These are phyloP conservation scores for Oegoconia quadripuncta DNA, from an alignment of 2,888 invertebrate genomes.

Conservation along the genomic window DNA sequence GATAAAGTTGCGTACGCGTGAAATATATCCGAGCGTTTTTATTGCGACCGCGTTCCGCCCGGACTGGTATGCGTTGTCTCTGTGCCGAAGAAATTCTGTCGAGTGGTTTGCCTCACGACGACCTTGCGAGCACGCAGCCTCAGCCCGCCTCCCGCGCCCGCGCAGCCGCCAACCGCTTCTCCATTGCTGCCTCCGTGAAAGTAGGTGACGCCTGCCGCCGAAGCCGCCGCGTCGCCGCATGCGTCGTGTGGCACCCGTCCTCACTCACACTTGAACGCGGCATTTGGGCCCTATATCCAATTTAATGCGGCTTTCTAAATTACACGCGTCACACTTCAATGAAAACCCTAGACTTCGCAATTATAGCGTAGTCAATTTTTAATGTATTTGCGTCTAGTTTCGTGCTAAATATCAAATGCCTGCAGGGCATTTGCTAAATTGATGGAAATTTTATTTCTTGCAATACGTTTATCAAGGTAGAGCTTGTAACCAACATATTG, in stretches of 20 bases:
- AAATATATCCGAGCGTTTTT: slow-evolving; percentile 76
- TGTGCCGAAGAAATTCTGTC: slow-evolving; percentile 70
- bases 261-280: slow-evolving; percentile 38
- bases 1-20: slow-evolving; percentile 78
- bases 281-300: slow-evolving; percentile 51
- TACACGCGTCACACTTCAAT: slow-evolving; percentile 25
- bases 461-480: too few relatives aligned
- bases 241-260: slow-evolving; percentile 36
- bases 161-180: slow-evolving; percentile 31
- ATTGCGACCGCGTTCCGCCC: slow-evolving; percentile 70
- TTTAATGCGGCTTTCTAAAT: slow-evolving; percentile 64
- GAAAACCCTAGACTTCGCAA: too few relatives aligned
- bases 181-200: slow-evolving; percentile 60
- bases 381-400: too few relatives aligned
- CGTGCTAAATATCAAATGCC: too few relatives aligned
- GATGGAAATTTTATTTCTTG: too few relatives aligned
- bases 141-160: slow-evolving; percentile 29
- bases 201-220: slow-evolving; percentile 57
- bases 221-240: slow-evolving; percentile 28
- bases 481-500: too few relatives aligned
- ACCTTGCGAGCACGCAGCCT: slow-evolving; percentile 67
- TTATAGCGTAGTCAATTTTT: too few relatives aligned
- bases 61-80: slow-evolving; percentile 65
- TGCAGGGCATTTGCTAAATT: too few relatives aligned
- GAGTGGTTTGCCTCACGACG: slow-evolving; percentile 76